Base-by-base conservation (phyloP, 1,140 invertebrate genomes). In the Drosophila carrolli region DNA sequence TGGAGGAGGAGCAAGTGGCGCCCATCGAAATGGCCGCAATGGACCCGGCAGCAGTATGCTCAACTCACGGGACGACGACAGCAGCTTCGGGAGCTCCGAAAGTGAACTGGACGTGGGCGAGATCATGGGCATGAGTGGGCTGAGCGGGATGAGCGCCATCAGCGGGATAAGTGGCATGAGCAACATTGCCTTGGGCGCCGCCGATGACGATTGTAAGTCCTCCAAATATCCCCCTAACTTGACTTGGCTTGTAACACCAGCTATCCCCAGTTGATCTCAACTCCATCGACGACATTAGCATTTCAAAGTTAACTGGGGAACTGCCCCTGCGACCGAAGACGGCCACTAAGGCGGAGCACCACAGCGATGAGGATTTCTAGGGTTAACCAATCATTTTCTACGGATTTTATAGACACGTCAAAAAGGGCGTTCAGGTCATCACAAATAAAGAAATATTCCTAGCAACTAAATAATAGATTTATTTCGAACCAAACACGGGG, bases 311-410 rank as follows among this genome's bases (percentile, higher is more conserved):
- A 11, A 91, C 91, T 38, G 90, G 90, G 6, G 91, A 92, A 54
- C 50, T 84, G 47, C 84, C 80, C 6, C 29, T 88, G 40, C 71
- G 88, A n/a, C 85, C 85, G 0, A 91, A 91, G 41, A 91, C 91
- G 9, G 82, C 84, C 38, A 90, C 54, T 29, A 91, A 92, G 35
- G 46, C 72, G 44, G 91, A 92, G 40, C 74, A 91, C 38, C 85
- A 90, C 55, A 92, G 91, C 61, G 91, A 92, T 50, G 91, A 92
- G 66, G 91, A 92, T 57, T 92, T 92, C 38, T 92, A 84, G 63
- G 38, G 35, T 4, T 10, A 23, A 62, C 54, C 10, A 23, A 59
- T 35, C 38, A 23, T 35, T 63, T 43, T 63, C 29, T 63, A 44
- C 4, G 10, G n/a, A 59, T 63, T 63, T 59, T 63, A 43, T 63